These are phyloP conservation scores for Polydrusus tereticollis DNA, from an alignment of 2,888 invertebrate species.

Conservation along the genomic window DNA sequence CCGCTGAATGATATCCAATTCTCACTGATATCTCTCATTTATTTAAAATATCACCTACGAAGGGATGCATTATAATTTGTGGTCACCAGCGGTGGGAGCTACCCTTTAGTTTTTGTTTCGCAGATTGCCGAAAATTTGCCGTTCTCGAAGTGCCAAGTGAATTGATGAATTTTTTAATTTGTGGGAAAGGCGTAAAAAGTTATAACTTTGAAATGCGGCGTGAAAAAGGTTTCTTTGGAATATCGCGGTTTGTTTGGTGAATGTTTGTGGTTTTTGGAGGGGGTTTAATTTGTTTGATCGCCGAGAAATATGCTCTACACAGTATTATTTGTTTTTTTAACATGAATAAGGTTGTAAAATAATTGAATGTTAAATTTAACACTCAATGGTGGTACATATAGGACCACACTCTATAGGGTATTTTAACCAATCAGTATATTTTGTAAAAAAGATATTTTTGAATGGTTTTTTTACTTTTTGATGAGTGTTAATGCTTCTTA, in stretches of 20 bases:
- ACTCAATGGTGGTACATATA: too few species aligned
- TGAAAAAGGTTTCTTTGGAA: background rate
- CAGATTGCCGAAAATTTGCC: conserved; percentile 27
- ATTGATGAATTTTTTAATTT: conserved; percentile 16
- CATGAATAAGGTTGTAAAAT: too few species aligned
- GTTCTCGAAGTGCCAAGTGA: conserved; percentile 23
- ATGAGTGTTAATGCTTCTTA: too few species aligned
- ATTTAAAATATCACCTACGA: conserved; percentile 31
- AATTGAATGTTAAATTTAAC: too few species aligned
- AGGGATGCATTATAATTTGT: conserved; percentile 38
- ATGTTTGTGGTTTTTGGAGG: background rate
- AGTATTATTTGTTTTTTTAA: too few species aligned
- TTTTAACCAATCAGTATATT: too few species aligned
- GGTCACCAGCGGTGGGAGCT: conserved; percentile 37
- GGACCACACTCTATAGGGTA: too few species aligned
- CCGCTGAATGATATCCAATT: conserved; percentile 43
- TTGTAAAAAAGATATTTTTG: too few species aligned
- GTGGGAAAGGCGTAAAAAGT: background rate
- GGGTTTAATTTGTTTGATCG: too few species aligned
- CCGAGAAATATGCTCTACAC: too few species aligned
- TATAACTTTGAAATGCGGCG: background rate
- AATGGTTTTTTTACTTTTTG: too few species aligned
- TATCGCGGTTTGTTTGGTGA: background rate
- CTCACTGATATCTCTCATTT: conserved; percentile 33
- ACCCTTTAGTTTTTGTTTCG: conserved; percentile 36